A percentile compares a stretch with the other conserved stretches of the same genome.
Evolutionary conservation across 2,888 invertebrate species (phyloP).

Genomic region (Polyommatus icarus): DNA sequence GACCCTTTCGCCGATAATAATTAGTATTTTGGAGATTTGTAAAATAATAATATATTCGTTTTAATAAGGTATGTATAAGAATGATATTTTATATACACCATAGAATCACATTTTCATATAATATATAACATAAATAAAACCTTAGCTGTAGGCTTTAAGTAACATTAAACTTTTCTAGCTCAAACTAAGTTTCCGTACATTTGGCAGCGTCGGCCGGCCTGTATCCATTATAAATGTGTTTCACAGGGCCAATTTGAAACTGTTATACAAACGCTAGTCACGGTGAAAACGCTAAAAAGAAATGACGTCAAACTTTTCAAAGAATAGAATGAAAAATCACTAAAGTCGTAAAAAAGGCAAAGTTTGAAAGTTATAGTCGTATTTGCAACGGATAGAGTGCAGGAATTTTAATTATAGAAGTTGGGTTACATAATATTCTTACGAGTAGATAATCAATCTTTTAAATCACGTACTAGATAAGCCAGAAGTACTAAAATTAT

Average conservation of each 20-base stretch:
- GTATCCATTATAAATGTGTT: slow-evolving; percentile 7
- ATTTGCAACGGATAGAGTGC: too few relatives aligned
- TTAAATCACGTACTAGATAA: too few relatives aligned
- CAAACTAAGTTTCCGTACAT: background rate
- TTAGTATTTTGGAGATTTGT: too few relatives aligned
- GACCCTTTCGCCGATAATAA: too few relatives aligned
- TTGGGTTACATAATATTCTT: too few relatives aligned
- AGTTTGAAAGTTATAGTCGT: background rate
- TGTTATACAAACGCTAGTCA: background rate
- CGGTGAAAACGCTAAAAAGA: background rate
- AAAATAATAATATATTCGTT: too few relatives aligned
- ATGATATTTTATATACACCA: too few relatives aligned
- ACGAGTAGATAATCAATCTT: too few relatives aligned
- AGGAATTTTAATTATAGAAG: too few relatives aligned
- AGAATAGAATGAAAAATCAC: background rate
- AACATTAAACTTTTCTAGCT: background rate
- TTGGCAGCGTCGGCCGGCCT: background rate
- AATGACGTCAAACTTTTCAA: background rate
- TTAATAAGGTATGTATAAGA: too few relatives aligned
- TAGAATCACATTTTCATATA: too few relatives aligned
- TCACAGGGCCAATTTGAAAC: background rate
- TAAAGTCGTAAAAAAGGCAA: background rate
- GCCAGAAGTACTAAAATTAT: too few relatives aligned
- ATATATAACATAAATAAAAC: background rate
- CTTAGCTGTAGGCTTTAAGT: background rate